Evolutionary conservation across 2,113 vertebrate genomes (phyloP).

Genomic region (Oceanodroma tethys): DNA sequence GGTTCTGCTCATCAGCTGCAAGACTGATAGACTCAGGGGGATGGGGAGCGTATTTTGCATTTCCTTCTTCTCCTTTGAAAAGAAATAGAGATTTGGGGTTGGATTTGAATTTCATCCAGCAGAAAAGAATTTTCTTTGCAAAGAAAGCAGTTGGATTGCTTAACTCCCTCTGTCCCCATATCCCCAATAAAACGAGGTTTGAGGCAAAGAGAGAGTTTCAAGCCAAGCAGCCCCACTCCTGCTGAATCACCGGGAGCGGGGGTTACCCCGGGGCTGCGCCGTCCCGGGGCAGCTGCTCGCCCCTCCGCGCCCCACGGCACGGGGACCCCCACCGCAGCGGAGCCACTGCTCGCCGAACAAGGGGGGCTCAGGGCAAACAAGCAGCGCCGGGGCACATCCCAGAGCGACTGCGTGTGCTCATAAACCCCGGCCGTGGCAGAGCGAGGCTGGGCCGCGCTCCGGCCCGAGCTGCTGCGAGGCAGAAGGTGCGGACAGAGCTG

Average conservation of each 20-base stretch:
- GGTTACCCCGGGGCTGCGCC: too few species aligned
- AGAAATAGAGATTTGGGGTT: not conserved
- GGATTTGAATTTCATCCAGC: constrained; percentile 36
- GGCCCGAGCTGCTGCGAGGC: not conserved
- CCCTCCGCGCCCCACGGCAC: not conserved
- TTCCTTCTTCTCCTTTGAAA: not conserved
- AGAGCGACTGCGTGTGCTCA: not conserved
- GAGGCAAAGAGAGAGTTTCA: not conserved
- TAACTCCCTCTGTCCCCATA: not conserved
- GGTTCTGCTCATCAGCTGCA: constrained; percentile 7
- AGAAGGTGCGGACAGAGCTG: not conserved
- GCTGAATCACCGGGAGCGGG: fast-evolving
- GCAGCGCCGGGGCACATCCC: not conserved
- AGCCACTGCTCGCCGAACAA: not conserved
- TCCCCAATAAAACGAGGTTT: not conserved
- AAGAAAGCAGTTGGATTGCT: not conserved
- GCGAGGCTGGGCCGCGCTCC: not conserved
- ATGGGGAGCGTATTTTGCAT: not conserved
- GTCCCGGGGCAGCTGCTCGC: too few species aligned
- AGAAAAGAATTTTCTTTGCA: not conserved
- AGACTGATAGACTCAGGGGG: not conserved
- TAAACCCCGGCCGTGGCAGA: not conserved
- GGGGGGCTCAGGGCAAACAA: not conserved
- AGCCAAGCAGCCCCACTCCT: not conserved
- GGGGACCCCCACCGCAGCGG: not conserved